A percentile compares a stretch with the other conserved stretches of the same genome.
Evolutionary conservation across 2,797 vertebrate species (phyloP).

Genomic region (Oryzias sinensis): DNA sequence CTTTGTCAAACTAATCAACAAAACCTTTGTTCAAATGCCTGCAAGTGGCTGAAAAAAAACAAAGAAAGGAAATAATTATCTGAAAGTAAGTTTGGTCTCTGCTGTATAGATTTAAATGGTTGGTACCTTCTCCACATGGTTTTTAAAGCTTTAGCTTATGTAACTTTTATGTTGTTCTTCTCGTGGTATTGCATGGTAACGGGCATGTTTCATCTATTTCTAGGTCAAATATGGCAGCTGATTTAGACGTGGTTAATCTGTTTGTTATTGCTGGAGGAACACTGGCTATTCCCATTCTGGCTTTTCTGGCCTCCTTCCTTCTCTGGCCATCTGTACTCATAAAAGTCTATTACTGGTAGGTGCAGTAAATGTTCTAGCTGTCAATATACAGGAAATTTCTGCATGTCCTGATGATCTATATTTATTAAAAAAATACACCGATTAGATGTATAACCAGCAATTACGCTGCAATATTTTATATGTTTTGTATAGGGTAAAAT

Average conservation of each 20-base stretch:
- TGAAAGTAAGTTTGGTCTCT: slow-evolving; percentile 51
- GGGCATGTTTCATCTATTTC: slow-evolving; percentile 21
- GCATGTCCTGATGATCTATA: too few species aligned
- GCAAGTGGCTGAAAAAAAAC: slow-evolving; percentile 17
- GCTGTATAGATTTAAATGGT: background rate
- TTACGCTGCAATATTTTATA: too few species aligned
- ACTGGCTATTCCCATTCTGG: slow-evolving; percentile 91
- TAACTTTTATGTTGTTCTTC: background rate
- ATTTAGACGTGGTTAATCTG: slow-evolving; percentile 89
- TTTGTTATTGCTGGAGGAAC: slow-evolving; percentile 88
- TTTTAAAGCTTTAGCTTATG: background rate
- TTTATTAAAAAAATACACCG: too few species aligned
- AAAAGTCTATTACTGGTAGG: slow-evolving; percentile 92
- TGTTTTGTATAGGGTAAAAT: background rate
- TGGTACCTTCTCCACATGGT: background rate
- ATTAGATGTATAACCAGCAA: too few species aligned
- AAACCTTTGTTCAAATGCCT: slow-evolving; percentile 8
- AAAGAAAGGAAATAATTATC: slow-evolving; percentile 15
- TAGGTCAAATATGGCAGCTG: slow-evolving; percentile 75
- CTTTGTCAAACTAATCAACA: slow-evolving; percentile 12
- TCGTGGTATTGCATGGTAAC: background rate
- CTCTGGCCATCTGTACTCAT: slow-evolving; percentile 93
- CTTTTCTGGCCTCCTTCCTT: slow-evolving; percentile 89
- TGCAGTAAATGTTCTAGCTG: background rate
- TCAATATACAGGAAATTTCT: too few species aligned